Evolutionary conservation across 2,113 vertebrate species (phyloP), one percentile per base, ranked within the genome.

Genomic region (Lagenorhynchus albirostris): DNA sequence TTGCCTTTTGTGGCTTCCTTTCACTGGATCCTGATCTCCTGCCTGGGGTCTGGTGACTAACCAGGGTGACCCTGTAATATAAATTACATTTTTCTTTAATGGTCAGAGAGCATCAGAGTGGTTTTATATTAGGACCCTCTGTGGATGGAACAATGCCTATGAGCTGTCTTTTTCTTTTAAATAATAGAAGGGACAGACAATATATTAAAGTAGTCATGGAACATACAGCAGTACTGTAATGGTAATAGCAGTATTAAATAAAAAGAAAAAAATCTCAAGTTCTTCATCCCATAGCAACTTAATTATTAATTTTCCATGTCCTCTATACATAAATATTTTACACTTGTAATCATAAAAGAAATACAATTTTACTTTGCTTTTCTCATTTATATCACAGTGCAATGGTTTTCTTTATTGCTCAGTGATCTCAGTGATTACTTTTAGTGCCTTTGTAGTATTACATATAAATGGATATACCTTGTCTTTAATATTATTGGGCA

Each of bases 271-370:
- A 23, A 44, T 36, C 63, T 74, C 53, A 26, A 67, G 4, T 21
- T 71, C 82, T 89, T 62, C 65, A 44, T 31, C 31, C 70, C 26
- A 50, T 5, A 58, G 73, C 50, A 73, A 65, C 26, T 93, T 95
- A 84, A 95, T 95, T 89, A 87, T 83, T 92, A 74, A 91, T 87
- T 86, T 79, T 47, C 36, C n/a, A 3, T 73, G 70, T 83, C n/a
- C 83, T 92, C 80, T 62, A 0, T 20, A 60, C n/a, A 89, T 97
- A 88, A 97, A 97, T 93, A 85, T 62, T 92, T 95, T 86, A 96
- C 74, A 38, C 21, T 77, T 73, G 15, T 73, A 67, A 92, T 81
- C n/a, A 67, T 5, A 31, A 23, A 92, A 33, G 0, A 84, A 25
- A 41, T 53, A 29, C 14, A 50, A 10, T 31, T 71, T 62, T 62